Evolutionary conservation across 2,888 invertebrate species (phyloP).

Genomic region (Sinelater perroti): DNA sequence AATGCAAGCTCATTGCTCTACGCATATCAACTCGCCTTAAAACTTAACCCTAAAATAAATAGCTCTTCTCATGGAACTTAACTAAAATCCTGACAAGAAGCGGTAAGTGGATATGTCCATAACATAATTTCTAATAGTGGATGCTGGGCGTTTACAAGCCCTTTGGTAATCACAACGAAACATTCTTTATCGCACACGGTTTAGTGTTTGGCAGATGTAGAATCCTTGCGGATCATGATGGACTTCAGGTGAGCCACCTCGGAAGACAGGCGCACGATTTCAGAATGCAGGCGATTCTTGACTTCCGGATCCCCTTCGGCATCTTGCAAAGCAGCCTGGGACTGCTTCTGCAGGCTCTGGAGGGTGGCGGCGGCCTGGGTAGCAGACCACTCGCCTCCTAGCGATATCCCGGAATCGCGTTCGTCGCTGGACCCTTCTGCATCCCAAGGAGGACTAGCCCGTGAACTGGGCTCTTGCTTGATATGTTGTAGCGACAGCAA

Average conservation of each 20-base stretch:
- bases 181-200: slow-evolving; percentile 17
- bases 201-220: slow-evolving; percentile 42
- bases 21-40: slow-evolving; percentile 28
- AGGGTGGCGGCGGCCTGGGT: slow-evolving; percentile 56
- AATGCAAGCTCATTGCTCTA: slow-evolving; percentile 9
- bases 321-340: slow-evolving; percentile 55
- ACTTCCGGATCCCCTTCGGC: slow-evolving; percentile 64
- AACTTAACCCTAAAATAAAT: slow-evolving; percentile 48
- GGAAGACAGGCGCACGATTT: slow-evolving; percentile 86
- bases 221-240: slow-evolving; percentile 73
- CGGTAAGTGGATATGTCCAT: slow-evolving; percentile 27
- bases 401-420: slow-evolving; percentile 87
- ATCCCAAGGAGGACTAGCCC: slow-evolving; percentile 86
- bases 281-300: slow-evolving; percentile 81
- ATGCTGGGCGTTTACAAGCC: slow-evolving; percentile 26
- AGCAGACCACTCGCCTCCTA: slow-evolving; percentile 74
- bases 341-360: slow-evolving; percentile 57
- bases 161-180: slow-evolving; percentile 37
- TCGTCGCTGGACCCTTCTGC: slow-evolving; percentile 91
- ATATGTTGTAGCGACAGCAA: slow-evolving; percentile 84
- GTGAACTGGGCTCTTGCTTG: slow-evolving; percentile 83
- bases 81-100: slow-evolving; percentile 30
- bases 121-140: slow-evolving; percentile 30
- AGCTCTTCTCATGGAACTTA: slow-evolving; percentile 39
- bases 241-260: slow-evolving; percentile 91